Conservation (phyloP, 2,888 invertebrate genomes). For the Diachrysia chrysitis region DNA sequence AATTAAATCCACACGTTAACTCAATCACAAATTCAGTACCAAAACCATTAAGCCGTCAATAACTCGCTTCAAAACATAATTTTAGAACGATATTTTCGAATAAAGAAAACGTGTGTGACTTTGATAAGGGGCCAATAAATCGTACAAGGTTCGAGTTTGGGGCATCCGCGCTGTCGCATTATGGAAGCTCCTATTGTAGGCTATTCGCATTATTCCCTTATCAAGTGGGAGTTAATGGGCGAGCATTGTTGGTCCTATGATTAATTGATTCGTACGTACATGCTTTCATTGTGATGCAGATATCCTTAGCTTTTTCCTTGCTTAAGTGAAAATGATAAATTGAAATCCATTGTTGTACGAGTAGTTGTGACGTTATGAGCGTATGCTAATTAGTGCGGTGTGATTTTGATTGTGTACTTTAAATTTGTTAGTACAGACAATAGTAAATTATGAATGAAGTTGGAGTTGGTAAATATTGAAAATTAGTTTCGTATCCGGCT, state of each 20-base stretch:
- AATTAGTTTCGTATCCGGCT: constrained; percentile 39
- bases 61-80: constrained; percentile 40
- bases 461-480: constrained; percentile 54
- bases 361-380: constrained; percentile 57
- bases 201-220: constrained; percentile 86
- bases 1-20: constrained; percentile 8
- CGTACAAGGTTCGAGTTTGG: constrained; percentile 70
- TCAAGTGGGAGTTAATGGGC: constrained; percentile 88
- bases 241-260: constrained; percentile 86
- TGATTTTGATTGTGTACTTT: constrained; percentile 62
- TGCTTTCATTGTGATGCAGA: constrained; percentile 86
- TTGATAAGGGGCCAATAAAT: constrained; percentile 84
- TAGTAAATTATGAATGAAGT: constrained; percentile 65
- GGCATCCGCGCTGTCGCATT: constrained; percentile 80
- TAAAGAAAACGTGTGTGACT: constrained; percentile 76
- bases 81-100: constrained; percentile 60
- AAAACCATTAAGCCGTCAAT: constrained; percentile 50
- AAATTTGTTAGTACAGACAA: constrained; percentile 57
- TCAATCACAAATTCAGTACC: constrained; percentile 32
- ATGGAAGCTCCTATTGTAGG: constrained; percentile 82
- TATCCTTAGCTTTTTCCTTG: constrained; percentile 84
- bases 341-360: constrained; percentile 67
- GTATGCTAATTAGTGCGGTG: constrained; percentile 70
- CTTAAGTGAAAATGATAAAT: constrained; percentile 80
- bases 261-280: constrained; percentile 85